phyloP scores from a whole-genome alignment of 2,797 vertebrate genomes.

The Macrochelys suwanniensis region DNA sequence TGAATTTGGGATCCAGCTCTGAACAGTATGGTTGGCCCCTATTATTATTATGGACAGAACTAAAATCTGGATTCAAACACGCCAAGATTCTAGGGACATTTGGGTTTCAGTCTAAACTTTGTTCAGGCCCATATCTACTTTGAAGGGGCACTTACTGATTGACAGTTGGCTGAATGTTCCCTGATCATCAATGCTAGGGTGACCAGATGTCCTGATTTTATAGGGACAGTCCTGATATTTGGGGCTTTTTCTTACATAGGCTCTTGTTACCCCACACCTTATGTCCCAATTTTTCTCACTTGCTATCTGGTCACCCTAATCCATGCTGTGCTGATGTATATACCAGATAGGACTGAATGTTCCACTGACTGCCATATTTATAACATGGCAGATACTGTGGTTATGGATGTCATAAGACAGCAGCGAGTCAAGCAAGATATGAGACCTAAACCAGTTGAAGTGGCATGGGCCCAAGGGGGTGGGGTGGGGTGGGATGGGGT shows the following conservation, averaged over 20 bases:
- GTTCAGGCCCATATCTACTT: background rate
- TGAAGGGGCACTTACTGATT: background rate
- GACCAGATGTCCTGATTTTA: too few species aligned
- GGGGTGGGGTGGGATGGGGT: background rate
- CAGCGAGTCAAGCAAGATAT: background rate
- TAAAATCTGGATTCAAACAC: accelerated
- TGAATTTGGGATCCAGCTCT: background rate
- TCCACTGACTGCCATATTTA: background rate
- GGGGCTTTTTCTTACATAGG: too few species aligned
- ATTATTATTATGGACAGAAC: background rate
- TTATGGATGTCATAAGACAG: background rate
- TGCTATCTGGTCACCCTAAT: background rate
- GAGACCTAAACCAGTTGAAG: background rate
- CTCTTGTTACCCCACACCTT: too few species aligned
- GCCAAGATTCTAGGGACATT: too few species aligned
- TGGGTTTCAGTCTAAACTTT: background rate
- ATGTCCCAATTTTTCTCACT: too few species aligned
- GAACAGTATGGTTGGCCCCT: background rate
- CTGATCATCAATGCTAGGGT: accelerated
- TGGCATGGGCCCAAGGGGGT: background rate
- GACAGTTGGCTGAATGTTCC: background rate
- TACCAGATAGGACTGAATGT: background rate
- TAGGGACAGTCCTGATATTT: too few species aligned
- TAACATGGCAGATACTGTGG: background rate
- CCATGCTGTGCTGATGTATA: background rate